Percentiles rank a stretch among this genome's conserved stretches.
phyloP scores from a whole-genome alignment of 2,797 vertebrate genomes.

The Oreochromis mossambicus region DNA sequence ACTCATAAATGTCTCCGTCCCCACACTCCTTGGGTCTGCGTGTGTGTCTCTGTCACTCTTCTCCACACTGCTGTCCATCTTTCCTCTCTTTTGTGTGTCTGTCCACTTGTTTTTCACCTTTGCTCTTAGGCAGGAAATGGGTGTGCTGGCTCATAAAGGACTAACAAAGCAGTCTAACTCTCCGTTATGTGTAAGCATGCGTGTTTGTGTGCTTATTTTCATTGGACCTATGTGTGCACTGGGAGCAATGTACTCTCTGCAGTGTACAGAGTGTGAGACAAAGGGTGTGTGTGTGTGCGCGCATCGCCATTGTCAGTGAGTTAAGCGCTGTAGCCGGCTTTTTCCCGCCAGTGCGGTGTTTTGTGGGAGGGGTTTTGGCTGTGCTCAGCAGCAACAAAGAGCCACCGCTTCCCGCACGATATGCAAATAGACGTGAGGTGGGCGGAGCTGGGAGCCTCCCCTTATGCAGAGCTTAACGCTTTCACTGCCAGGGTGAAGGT shows the following conservation, averaged over 20 bases:
- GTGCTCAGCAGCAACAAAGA: slow-evolving; percentile 55
- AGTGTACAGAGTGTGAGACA: slow-evolving; percentile 24
- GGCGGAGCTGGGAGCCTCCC: slow-evolving; percentile 38
- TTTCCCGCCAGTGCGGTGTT: slow-evolving; percentile 79
- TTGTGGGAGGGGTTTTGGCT: slow-evolving; percentile 64
- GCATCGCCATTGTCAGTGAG: slow-evolving; percentile 45
- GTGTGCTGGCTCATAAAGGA: slow-evolving; percentile 24
- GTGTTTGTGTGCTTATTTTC: neutral
- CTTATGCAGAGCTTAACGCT: slow-evolving; percentile 57
- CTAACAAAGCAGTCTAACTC: slow-evolving; percentile 3
- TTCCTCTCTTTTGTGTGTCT: neutral
- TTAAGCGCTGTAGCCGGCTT: slow-evolving; percentile 42
- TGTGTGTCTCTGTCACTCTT: neutral
- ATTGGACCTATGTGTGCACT: neutral
- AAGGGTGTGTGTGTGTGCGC: slow-evolving; percentile 6
- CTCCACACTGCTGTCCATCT: neutral
- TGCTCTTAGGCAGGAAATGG: slow-evolving; percentile 37
- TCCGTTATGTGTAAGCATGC: neutral
- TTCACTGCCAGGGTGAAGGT: slow-evolving; percentile 22
- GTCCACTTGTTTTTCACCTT: slow-evolving; percentile 40
- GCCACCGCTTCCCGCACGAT: slow-evolving; percentile 63
- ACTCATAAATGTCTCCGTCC: slow-evolving; percentile 8
- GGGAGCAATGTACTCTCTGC: slow-evolving; percentile 17
- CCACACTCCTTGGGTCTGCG: neutral
- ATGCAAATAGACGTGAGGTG: slow-evolving; percentile 39